Evolutionary conservation across 2,888 invertebrate species (phyloP), one percentile per base, ranked within the genome.

Genomic region (Brenthis hecate): DNA sequence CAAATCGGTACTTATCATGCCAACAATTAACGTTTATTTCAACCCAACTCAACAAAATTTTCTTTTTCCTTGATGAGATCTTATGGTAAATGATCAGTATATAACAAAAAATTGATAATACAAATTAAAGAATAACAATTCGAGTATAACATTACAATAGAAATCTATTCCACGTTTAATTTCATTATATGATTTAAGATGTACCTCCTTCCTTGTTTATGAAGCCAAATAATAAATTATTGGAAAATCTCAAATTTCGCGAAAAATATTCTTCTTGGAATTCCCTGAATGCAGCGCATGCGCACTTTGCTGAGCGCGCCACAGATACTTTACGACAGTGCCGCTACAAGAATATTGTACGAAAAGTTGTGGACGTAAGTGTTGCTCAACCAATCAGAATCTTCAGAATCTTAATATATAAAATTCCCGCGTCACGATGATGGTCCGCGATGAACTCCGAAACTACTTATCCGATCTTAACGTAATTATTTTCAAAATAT

Each of bases 341-440:
- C 72, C 80, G 75, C 23, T 80, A 86, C 73, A 88, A 87, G 53
- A 71, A 71, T 5, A 74, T 81, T n/a, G 81, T 78, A 3, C 76
- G 74, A 16, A 85, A 81, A 81, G 86, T 89, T 50, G 73, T 88
- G 50, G 75, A 85, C 57, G 88, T 88, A 71, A 74, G 85, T 77
- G 43, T 19, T 55, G 47, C 36, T 50, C 54, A 56, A 60, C 19
- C n/a, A 47, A 43, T 43, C 11, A 28, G 4, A 28, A 28, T 4
- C 28, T 28, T 28, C 28, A 28, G 28, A 28, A 28, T 28, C 5
- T 28, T 28, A 28, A 28, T 28, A 28, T 28, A 28, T 28, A 28
- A 28, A 28, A 28, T 28, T 28, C 0, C 28, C 28, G 0, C 5
- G 28, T 28, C 28, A 28, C 28, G 4, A 28, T 28, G 28, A 4